These are phyloP conservation scores for Crotalus tigris DNA, from an alignment of 2,113 vertebrate species.

Conservation along the genomic window DNA sequence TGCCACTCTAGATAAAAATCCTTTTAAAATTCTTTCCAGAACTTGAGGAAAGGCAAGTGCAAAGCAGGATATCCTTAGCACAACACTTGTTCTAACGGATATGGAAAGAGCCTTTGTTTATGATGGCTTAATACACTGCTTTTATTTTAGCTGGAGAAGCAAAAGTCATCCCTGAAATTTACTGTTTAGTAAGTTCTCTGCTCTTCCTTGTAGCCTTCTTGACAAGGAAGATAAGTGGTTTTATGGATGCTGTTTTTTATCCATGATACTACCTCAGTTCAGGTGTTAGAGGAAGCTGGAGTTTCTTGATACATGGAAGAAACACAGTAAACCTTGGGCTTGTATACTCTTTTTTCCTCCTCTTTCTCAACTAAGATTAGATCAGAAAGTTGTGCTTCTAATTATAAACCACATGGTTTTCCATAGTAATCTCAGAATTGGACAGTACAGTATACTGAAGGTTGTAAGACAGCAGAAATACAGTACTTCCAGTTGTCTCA, in stretches of 20 bases:
- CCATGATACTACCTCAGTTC: not conserved
- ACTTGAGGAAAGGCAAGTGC: slow-evolving; percentile 6
- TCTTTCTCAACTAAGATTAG: not conserved
- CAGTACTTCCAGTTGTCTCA: not conserved
- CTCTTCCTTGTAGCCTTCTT: slow-evolving; percentile 47
- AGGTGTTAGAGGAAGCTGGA: not conserved
- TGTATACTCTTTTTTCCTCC: not conserved
- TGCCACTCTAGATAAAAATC: slow-evolving; percentile 8
- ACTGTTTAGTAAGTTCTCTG: slow-evolving; percentile 13
- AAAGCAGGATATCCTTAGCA: slow-evolving; percentile 42
- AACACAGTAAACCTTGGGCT: not conserved
- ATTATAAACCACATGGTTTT: not conserved
- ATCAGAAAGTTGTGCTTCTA: not conserved
- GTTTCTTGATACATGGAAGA: not conserved
- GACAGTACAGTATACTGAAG: not conserved
- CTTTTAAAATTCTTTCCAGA: slow-evolving; percentile 26
- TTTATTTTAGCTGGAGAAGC: slow-evolving; percentile 25
- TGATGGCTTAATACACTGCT: slow-evolving; percentile 22
- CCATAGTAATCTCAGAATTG: not conserved
- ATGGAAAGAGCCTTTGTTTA: slow-evolving; percentile 6
- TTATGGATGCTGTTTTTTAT: slow-evolving; percentile 57
- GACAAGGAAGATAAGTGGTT: slow-evolving; percentile 53
- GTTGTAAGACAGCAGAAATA: not conserved
- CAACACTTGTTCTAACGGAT: slow-evolving; percentile 16
- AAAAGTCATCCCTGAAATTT: slow-evolving; percentile 16